Evolutionary conservation across 1,140 invertebrate genomes (phyloP), one percentile per base, ranked within the genome.

Genomic region (Maconellicoccus hirsutus): DNA sequence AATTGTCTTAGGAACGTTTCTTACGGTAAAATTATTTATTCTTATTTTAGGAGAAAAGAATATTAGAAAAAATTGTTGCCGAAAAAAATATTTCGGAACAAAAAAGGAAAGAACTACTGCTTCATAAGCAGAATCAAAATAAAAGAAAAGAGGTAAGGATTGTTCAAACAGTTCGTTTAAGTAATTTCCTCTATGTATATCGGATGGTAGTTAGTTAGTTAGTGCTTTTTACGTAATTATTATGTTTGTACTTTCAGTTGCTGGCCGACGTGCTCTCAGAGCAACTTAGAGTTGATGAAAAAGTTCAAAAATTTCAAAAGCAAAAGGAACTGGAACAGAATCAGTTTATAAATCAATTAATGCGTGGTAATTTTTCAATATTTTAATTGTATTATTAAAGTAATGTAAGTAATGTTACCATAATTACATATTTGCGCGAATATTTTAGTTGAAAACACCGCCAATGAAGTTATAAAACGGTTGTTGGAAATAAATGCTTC

Each of bases 11-110:
- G 29, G 12, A 33, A 33, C 12, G 29, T 33, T 3, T 52, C n/a
- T 52, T 52, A 52, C 3, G n/a, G n/a, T n/a, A 19, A 16, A 52
- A 19, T 52, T 66, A 59, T 6, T 66, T 66, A 66, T 16, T 16
- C 61, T 66, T 66, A 23, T 25, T 66, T 66, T 23, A 66, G 61
- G 61, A 66, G 25, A 22, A 66, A 25, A 66, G 16, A 66, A 8
- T 25, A 26, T 23, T 23, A 10, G 14, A 66, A 66, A 66, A 10
- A 66, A 23, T 66, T 8, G 16, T 25, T 8, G 25, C 25, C 8
- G 61, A 66, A 66, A 25, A 22, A 14, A 66, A 4, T 26, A 2
- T 66, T 10, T 23, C 25, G 1, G 22, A 66, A 66, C 61, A 66
- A 23, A 23, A 66, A 26, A 16, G 25, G 25, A 3, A 66, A 66